Base-by-base conservation (phyloP, 2,797 vertebrate genomes). In the Tiaroga cobitis region DNA sequence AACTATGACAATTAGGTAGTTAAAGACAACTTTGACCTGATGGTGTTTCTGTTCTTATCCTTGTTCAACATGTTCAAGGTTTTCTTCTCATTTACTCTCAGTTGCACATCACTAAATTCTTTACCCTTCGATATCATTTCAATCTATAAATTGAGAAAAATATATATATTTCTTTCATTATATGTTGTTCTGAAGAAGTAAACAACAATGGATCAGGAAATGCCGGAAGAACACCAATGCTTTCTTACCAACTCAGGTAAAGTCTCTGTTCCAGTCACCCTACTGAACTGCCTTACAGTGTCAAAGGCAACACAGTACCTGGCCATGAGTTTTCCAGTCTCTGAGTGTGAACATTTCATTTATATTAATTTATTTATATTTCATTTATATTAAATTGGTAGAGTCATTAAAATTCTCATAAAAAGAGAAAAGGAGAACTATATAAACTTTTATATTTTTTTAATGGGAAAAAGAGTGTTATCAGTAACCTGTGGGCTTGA, bases 231-330 rank as follows among this genome's bases (percentile, higher is more conserved):
- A 56, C 8, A 65, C 68, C 34, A 56, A 59, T 9, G 8, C 32
- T 56, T 81, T 86, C 93, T 83, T 95, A 99, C 98, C 97, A 99
- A 89, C 85, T 99, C 97, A n/a, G 95, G 93, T 88, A 99, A 92
- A 49, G 93, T 97, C 92, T 99, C 98, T 21, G 93, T 95, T 91
- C 97, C 98, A 68, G 90, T 91, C 83, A 99, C 93, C 82, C 89
- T 90, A 92, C 91, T 96, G 95, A 99, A 98, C 75, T 96, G 96
- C 91, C 95, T 98, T 94, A 98, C 97, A 81, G 98, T 99, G 85
- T 98, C 96, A 94, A 98, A 99, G 37, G 97, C 97, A 89, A 99
- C 96, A 87, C 95, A 99, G 94, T 97, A 99, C 88, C 96, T 95
- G 0, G 98, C 97, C 98, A 99, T 99, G 90, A 98, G 92, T 93